A percentile compares a stretch with the other conserved stretches of the same genome.
phyloP scores from a whole-genome alignment of 2,888 invertebrate species.

The Diarsia rubi region DNA sequence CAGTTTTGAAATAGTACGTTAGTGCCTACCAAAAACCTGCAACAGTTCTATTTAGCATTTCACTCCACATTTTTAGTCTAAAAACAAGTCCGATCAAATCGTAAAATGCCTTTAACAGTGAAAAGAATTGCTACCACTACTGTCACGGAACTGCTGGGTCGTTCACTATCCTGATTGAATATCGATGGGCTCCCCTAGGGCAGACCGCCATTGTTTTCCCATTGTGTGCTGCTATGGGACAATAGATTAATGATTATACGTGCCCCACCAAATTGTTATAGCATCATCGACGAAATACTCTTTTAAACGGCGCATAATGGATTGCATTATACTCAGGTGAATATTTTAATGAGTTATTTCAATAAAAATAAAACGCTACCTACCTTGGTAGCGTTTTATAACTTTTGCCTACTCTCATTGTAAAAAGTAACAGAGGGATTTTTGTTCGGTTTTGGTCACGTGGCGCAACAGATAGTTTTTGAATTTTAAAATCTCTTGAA shows the following conservation, averaged over 20 bases:
- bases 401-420: background rate
- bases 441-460: background rate
- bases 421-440: background rate
- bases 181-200: constrained; percentile 66
- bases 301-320: constrained; percentile 40
- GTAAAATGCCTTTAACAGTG: constrained; percentile 62
- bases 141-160: constrained; percentile 60
- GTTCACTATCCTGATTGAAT: constrained; percentile 69
- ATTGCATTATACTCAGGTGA: background rate
- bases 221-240: constrained; percentile 59
- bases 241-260: constrained; percentile 66
- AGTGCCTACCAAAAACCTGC: background rate
- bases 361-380: background rate
- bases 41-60: constrained; percentile 23
- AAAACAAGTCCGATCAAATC: constrained; percentile 47
- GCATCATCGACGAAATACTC: constrained; percentile 44
- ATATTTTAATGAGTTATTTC: background rate
- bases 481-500: constrained; percentile 23
- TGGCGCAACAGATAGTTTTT: constrained; percentile 2
- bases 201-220: constrained; percentile 66
- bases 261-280: constrained; percentile 57
- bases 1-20: no score
- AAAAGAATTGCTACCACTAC: constrained; percentile 59
- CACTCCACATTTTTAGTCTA: constrained; percentile 29
- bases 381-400: background rate